Evolutionary conservation across 1,140 invertebrate species (phyloP).

Genomic region (Oedothorax gibbosus): DNA sequence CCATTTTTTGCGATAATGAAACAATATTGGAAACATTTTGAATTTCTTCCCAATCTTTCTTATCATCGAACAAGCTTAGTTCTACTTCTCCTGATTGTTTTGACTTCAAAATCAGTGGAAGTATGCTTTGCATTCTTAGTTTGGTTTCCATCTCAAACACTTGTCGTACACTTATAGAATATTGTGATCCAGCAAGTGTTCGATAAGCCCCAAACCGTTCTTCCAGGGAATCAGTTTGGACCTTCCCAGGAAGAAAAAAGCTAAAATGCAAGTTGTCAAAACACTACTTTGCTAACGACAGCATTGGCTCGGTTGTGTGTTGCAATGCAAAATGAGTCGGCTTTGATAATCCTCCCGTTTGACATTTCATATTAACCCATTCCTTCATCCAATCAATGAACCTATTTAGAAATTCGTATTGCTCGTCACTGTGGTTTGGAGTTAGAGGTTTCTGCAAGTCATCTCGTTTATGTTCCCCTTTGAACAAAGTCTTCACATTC

Average conservation of each 20-base stretch:
- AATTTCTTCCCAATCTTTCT: background rate
- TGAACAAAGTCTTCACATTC: too few species aligned
- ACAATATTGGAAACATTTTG: background rate
- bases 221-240: slow-evolving; percentile 11
- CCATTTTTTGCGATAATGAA: background rate
- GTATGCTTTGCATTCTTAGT: too few species aligned
- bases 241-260: slow-evolving; percentile 8
- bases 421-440: too few species aligned
- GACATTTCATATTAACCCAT: too few species aligned
- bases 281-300: slow-evolving; percentile 25
- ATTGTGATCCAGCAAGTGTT: background rate
- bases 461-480: too few species aligned
- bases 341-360: too few species aligned
- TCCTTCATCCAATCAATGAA: too few species aligned
- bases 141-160: background rate
- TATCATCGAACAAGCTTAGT: too few species aligned
- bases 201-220: slow-evolving; percentile 1
- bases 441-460: too few species aligned
- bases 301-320: slow-evolving; percentile 33
- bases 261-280: background rate
- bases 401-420: too few species aligned
- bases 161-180: background rate
- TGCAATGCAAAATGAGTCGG: slow-evolving; percentile 34
- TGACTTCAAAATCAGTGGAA: too few species aligned
- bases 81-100: too few species aligned